Evolutionary conservation across 2,797 vertebrate genomes (phyloP), one percentile per base, ranked within the genome.

Genomic region (Arremon aurantiirostris): DNA sequence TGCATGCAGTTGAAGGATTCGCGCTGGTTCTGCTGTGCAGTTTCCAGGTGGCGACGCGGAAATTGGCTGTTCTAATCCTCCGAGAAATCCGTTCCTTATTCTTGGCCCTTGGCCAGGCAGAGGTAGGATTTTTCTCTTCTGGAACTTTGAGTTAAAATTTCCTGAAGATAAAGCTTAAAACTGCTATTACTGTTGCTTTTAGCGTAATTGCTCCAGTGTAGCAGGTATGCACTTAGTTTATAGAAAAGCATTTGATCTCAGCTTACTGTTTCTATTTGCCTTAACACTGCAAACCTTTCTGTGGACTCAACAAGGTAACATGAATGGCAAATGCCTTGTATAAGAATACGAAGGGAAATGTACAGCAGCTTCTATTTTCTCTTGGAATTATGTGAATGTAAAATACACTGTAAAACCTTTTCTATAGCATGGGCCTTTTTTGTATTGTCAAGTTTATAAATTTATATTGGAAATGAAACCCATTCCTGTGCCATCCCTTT

Each of bases 71-170:
- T 39, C 94, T 99, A 15, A 99, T 99, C 75, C 98, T 99, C 82
- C 98, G 99, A 96, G 99, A 99, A 97, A 99, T 99, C 41, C 99
- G 99, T 68, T 98, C 98, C 87, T 98, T 99, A 77, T 99, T 99
- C 97, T 94, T 98, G 44, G 98, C 99, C 41, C 98, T 99, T 79
- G 99, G 99, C 85, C 99, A 99, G 91, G 98, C 99, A 32, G 99
- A 99, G 98, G 99, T 99, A 98, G 73, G 95, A 28, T 66, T 76
- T 93, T 82, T 12, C 23, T 91, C 65, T 59, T 86, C 42, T 91
- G 42, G 34, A 85, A 28, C 57, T 75, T 70, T 32, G 50, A 81
- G 71, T 80, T 86, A 39, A 35, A 60, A 55, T 59, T 91, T 87
- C 66, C 57, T 12, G 2, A 81, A 91, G 39, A 28, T 86, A 69